phyloP scores from a whole-genome alignment of 2,113 vertebrate species.

The Sardina pilchardus region DNA sequence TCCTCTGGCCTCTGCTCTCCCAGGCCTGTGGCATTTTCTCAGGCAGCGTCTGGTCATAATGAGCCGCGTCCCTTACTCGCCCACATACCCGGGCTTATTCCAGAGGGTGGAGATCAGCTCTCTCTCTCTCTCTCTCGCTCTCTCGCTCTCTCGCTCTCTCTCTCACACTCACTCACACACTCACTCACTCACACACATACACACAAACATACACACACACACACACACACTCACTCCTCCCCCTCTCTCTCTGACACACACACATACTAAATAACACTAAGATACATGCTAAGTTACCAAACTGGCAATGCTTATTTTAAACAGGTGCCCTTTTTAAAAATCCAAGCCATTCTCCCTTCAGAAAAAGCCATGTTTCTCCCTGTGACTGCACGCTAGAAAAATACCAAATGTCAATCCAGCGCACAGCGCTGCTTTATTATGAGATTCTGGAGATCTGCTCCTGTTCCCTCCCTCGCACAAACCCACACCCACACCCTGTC shows the following conservation, averaged over 20 bases:
- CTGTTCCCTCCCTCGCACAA: neutral
- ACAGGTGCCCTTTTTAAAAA: constrained; percentile 44
- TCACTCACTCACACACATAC: neutral
- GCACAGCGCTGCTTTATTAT: constrained; percentile 59
- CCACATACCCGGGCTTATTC: neutral
- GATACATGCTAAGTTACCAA: constrained; percentile 26
- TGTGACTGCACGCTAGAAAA: constrained; percentile 36
- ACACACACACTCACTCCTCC: neutral
- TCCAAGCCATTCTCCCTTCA: constrained; percentile 7
- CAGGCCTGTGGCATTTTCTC: constrained; percentile 5
- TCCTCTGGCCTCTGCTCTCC: neutral
- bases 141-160: no score
- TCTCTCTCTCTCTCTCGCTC: no score
- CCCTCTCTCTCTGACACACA: neutral
- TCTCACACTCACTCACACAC: neutral
- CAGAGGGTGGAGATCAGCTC: neutral
- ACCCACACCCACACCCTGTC: neutral
- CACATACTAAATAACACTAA: neutral
- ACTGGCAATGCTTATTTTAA: constrained; percentile 33
- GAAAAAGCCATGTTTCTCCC: neutral
- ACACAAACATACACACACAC: neutral
- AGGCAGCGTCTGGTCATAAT: neutral
- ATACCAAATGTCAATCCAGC: constrained; percentile 57
- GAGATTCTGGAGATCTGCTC: constrained; percentile 17
- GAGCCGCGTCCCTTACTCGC: neutral